phyloP scores from a whole-genome alignment of 2,797 vertebrate genomes.

The Bradypodion ventrale region DNA sequence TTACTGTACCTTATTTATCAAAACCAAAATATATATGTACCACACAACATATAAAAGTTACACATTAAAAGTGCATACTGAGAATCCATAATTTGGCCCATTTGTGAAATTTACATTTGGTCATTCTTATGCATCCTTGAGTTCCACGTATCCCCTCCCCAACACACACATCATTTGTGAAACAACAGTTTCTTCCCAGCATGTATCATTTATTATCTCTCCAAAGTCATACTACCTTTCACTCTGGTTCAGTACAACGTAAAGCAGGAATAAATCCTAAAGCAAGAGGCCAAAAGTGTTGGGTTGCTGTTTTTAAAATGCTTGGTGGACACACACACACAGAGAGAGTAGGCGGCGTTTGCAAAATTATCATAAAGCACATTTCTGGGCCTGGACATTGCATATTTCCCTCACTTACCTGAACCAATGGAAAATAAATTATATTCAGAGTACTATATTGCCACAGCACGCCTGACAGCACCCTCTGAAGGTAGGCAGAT shows the following conservation, averaged over 20 bases:
- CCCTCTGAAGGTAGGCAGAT: slow-evolving; percentile 68
- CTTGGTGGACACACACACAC: slow-evolving; percentile 67
- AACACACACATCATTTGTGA: slow-evolving; percentile 51
- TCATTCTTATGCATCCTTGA: slow-evolving; percentile 70
- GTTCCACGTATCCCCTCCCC: slow-evolving; percentile 56
- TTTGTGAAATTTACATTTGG: slow-evolving; percentile 80
- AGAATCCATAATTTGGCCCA: slow-evolving; percentile 78
- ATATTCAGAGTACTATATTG: slow-evolving; percentile 77
- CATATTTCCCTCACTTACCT: slow-evolving; percentile 75
- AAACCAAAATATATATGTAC: slow-evolving; percentile 82
- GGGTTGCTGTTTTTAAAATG: slow-evolving; percentile 68
- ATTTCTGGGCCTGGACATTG: slow-evolving; percentile 76
- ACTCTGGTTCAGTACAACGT: slow-evolving; percentile 71
- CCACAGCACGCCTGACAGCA: slow-evolving; percentile 73
- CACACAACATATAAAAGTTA: slow-evolving; percentile 81
- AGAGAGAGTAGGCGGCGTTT: slow-evolving; percentile 63
- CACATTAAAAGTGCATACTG: slow-evolving; percentile 81
- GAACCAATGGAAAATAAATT: slow-evolving; percentile 77
- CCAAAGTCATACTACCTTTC: slow-evolving; percentile 55
- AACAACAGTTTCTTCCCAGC: slow-evolving; percentile 56
- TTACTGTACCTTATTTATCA: slow-evolving; percentile 77
- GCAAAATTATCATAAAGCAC: slow-evolving; percentile 75
- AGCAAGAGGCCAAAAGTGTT: slow-evolving; percentile 69
- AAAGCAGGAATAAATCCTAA: slow-evolving; percentile 72
- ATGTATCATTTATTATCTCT: slow-evolving; percentile 59